These are phyloP conservation scores for Chionomys nivalis DNA, from an alignment of 2,113 vertebrate genomes.

Conservation along the genomic window DNA sequence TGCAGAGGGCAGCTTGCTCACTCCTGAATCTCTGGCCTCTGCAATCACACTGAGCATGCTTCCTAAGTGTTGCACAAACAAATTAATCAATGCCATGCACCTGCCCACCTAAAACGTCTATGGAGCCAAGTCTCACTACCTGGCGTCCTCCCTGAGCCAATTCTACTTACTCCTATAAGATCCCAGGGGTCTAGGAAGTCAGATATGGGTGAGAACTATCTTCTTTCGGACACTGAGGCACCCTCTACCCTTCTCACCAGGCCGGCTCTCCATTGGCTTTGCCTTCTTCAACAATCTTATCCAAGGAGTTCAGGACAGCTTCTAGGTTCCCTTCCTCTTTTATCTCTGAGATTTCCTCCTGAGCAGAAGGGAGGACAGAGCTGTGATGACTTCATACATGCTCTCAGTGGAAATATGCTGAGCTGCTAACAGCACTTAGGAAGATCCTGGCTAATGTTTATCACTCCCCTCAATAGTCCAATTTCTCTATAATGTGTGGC, in stretches of 20 bases:
- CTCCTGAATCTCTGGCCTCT: not conserved
- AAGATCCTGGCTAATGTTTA: not conserved
- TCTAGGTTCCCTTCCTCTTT: constrained; percentile 87
- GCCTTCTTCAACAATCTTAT: constrained; percentile 83
- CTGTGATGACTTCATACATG: not conserved
- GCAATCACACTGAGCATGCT: not conserved
- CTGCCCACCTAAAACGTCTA: not conserved
- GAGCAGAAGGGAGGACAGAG: not conserved
- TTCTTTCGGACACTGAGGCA: not conserved
- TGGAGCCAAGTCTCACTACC: not conserved
- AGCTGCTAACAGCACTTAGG: not conserved
- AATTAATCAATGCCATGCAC: not conserved
- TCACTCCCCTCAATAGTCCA: not conserved
- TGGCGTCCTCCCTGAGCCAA: fast-evolving
- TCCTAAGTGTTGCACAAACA: not conserved
- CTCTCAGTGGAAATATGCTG: not conserved
- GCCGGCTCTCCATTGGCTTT: constrained; percentile 60
- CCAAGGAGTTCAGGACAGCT: constrained; percentile 79
- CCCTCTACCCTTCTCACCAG: constrained; percentile 74
- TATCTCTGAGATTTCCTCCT: constrained; percentile 87
- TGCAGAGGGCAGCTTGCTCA: not conserved
- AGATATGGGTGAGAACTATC: not conserved
- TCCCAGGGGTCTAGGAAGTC: not conserved
- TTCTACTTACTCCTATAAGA: not conserved
- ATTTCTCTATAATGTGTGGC: not conserved